A percentile compares a stretch with the other conserved stretches of the same genome.
phyloP scores from a whole-genome alignment of 2,113 vertebrate species.

The Pelecanus crispus region DNA sequence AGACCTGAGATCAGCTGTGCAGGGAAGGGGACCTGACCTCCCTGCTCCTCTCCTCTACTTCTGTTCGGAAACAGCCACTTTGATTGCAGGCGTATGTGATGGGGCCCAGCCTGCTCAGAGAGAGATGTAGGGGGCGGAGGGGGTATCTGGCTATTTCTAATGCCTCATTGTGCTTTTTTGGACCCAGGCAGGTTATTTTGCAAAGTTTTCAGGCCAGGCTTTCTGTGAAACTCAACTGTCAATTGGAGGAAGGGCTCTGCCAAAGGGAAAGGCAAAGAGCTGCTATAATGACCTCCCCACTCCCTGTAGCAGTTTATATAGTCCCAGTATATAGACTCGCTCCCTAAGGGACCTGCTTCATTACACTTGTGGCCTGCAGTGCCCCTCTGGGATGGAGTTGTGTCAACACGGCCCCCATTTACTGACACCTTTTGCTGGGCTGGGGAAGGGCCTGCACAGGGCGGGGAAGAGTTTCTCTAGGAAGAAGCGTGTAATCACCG shows the following conservation, averaged over 20 bases:
- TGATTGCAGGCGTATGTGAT: neutral
- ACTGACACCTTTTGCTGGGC: slow-evolving; percentile 75
- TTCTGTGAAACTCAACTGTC: neutral
- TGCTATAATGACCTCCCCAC: neutral
- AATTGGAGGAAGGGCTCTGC: neutral
- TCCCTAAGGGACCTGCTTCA: slow-evolving; percentile 67
- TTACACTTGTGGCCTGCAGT: slow-evolving; percentile 65
- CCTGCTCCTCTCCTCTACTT: neutral
- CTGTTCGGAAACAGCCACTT: neutral
- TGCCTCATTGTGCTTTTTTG: accelerated
- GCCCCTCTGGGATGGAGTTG: slow-evolving; percentile 41
- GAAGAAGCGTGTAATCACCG: slow-evolving; percentile 65
- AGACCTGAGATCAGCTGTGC: accelerated
- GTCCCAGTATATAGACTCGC: slow-evolving; percentile 31
- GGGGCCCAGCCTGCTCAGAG: neutral
- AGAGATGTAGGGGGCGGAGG: too few relatives aligned
- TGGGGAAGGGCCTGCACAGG: slow-evolving; percentile 63
- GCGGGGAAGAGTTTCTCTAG: slow-evolving; percentile 69
- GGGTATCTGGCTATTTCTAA: neutral
- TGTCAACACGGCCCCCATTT: slow-evolving; percentile 68
- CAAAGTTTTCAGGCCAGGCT: neutral
- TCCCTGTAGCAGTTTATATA: slow-evolving; percentile 64
- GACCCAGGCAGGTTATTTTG: neutral
- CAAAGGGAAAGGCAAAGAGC: neutral
- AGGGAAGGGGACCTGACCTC: neutral